phyloP scores from a whole-genome alignment of 2,797 vertebrate genomes.

The Gambusia yucatana region DNA sequence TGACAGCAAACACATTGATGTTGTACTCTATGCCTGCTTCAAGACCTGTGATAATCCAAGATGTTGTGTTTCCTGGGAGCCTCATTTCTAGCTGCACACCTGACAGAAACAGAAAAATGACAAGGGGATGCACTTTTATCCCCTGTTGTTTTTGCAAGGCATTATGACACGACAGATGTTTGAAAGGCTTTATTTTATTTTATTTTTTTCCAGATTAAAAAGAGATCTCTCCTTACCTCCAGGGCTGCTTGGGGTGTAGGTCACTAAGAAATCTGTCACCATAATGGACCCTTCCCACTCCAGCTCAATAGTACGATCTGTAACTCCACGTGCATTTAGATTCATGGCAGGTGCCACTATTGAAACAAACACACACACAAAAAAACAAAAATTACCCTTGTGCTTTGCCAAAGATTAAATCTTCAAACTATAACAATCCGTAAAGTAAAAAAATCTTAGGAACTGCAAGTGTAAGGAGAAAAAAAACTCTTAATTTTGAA shows the following conservation, averaged over 20 bases:
- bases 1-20: constrained; percentile 91
- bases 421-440: background rate
- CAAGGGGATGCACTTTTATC: background rate
- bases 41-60: constrained; percentile 87
- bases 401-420: background rate
- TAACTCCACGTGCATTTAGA: constrained; percentile 85
- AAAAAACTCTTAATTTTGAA: background rate
- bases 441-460: background rate
- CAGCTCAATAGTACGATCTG: constrained; percentile 89
- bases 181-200: background rate
- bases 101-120: constrained; percentile 41
- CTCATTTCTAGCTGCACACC: constrained; percentile 90
- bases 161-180: constrained; percentile 13
- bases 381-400: background rate
- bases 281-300: constrained; percentile 89
- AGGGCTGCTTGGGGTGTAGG: constrained; percentile 86
- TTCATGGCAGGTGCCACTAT: constrained; percentile 91
- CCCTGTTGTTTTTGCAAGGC: background rate
- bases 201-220: constrained; percentile 3
- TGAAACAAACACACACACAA: constrained; percentile 35
- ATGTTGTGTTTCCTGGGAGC: constrained; percentile 89
- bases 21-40: constrained; percentile 94
- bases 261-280: constrained; percentile 91
- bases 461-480: background rate
- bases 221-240: constrained; percentile 67